A percentile compares a stretch with the other conserved stretches of the same genome.
These are phyloP conservation scores for Australoheros facetus DNA, from an alignment of 2,797 vertebrate genomes.

Conservation along the genomic window DNA sequence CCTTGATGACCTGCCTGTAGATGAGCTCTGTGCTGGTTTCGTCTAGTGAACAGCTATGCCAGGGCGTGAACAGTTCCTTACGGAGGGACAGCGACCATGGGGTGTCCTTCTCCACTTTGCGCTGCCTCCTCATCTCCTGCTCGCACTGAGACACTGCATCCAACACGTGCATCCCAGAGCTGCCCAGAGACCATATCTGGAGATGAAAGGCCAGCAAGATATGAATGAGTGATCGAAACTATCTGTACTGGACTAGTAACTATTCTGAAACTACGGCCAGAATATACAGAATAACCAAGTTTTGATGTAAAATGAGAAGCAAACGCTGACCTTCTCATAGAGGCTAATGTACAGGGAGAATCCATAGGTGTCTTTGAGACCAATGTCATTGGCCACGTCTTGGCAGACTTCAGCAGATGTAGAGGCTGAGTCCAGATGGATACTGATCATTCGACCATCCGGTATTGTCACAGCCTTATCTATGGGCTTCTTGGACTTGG, in stretches of 20 bases:
- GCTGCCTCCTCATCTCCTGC: slow-evolving; percentile 86
- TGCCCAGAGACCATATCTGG: slow-evolving; percentile 92
- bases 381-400: slow-evolving; percentile 78
- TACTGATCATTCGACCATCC: slow-evolving; percentile 77
- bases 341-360: slow-evolving; percentile 92
- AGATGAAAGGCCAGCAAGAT: not conserved
- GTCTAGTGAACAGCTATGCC: slow-evolving; percentile 88
- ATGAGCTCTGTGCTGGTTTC: slow-evolving; percentile 89
- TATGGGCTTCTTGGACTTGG: slow-evolving; percentile 84
- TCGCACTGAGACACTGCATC: slow-evolving; percentile 96
- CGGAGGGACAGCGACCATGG: slow-evolving; percentile 89
- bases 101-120: slow-evolving; percentile 80
- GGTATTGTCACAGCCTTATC: slow-evolving; percentile 80
- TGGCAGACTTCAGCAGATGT: slow-evolving; percentile 88
- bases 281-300: not conserved
- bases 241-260: not conserved
- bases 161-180: slow-evolving; percentile 83
- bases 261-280: not conserved
- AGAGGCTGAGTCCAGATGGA: slow-evolving; percentile 88
- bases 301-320: not conserved
- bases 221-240: not conserved
- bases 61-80: slow-evolving; percentile 93
- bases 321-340: slow-evolving; percentile 82
- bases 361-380: slow-evolving; percentile 86
- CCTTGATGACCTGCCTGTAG: slow-evolving; percentile 89